Evolutionary conservation across 2,797 vertebrate genomes (phyloP).

Genomic region (Tapirus indicus): DNA sequence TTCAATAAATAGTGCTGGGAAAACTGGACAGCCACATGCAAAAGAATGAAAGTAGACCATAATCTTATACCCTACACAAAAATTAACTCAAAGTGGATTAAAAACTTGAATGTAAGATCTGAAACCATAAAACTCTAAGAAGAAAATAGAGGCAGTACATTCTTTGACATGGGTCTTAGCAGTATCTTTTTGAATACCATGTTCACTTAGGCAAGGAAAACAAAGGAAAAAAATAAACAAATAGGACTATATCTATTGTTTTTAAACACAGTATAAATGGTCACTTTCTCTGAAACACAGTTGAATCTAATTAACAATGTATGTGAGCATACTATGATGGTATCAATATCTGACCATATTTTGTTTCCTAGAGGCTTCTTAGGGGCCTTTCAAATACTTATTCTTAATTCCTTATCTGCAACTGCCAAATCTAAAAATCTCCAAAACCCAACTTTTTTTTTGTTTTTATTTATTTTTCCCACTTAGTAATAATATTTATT

Average conservation of each 20-base stretch:
- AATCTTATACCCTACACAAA: too few species aligned
- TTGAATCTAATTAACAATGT: constrained; percentile 21
- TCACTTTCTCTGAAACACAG: background rate
- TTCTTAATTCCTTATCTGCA: background rate
- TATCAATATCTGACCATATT: background rate
- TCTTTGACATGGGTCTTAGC: too few species aligned
- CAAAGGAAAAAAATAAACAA: too few species aligned
- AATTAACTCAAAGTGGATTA: too few species aligned
- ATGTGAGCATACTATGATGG: background rate
- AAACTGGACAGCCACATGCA: too few species aligned
- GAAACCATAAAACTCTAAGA: too few species aligned
- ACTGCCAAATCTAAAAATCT: background rate
- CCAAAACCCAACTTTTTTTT: background rate
- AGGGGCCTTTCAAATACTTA: background rate
- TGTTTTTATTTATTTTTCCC: background rate
- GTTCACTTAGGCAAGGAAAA: too few species aligned
- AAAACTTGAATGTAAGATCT: too few species aligned
- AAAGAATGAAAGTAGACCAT: too few species aligned
- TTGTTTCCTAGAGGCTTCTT: background rate
- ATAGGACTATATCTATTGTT: background rate
- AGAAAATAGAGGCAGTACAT: too few species aligned
- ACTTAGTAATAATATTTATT: background rate
- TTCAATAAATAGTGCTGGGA: too few species aligned
- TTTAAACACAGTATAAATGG: background rate
- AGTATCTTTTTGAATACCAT: too few species aligned